Evolutionary conservation across 2,113 vertebrate genomes (phyloP).

Genomic region (Chiloscyllium plagiosum): DNA sequence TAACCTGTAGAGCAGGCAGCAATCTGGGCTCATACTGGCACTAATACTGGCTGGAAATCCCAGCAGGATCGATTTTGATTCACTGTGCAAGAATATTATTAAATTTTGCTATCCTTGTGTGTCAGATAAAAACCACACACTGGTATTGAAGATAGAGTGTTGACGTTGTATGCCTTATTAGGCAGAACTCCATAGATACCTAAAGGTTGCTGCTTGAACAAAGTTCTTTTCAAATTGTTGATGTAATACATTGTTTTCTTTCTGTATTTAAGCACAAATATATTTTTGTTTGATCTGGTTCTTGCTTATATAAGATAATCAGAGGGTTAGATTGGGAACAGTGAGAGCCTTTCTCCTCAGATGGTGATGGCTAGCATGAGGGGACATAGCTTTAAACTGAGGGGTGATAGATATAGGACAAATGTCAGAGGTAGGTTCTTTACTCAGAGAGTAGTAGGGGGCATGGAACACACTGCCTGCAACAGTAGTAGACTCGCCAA

Average conservation of each 20-base stretch:
- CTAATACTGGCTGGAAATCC: not conserved
- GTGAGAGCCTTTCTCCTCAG: no score
- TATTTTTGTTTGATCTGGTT: no score
- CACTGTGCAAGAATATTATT: not conserved
- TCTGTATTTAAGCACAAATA: not conserved
- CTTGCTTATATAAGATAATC: no score
- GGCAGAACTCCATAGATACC: not conserved
- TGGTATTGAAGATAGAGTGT: not conserved
- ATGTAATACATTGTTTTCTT: not conserved
- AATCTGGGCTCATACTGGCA: not conserved
- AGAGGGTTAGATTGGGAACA: no score
- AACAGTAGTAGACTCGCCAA: no score
- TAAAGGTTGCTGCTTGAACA: not conserved
- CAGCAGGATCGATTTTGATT: not conserved
- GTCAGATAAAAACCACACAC: not conserved
- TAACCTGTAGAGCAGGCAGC: not conserved
- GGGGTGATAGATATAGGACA: no score
- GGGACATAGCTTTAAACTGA: no score
- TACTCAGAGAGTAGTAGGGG: no score
- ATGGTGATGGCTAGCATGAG: no score
- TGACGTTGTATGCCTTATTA: not conserved
- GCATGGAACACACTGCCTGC: no score
- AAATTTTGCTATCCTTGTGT: not conserved
- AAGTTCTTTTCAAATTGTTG: not conserved
- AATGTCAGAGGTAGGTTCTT: no score